Percentiles rank a stretch among this genome's conserved stretches.
Conservation (phyloP, 2,888 invertebrate species). For the Cephalotes varians region DNA sequence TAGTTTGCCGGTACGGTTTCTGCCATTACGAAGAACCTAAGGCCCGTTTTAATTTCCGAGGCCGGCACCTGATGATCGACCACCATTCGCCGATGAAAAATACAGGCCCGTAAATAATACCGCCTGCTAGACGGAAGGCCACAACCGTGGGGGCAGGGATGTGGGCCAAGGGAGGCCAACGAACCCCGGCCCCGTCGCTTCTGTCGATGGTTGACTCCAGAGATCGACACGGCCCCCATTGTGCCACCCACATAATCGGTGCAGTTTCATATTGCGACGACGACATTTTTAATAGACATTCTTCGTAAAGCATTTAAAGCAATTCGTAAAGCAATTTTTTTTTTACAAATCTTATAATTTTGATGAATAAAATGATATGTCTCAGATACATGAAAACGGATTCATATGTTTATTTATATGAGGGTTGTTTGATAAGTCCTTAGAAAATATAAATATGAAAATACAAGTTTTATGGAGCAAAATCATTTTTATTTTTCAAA, state of each 20-base stretch:
- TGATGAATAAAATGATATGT: neutral
- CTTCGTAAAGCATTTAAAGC: neutral
- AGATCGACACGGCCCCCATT: conserved; percentile 4
- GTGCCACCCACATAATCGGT: conserved; percentile 35
- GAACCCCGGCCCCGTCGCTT: conserved; percentile 59
- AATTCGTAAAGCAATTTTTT: no score
- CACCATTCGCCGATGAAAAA: conserved; percentile 24
- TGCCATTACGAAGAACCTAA: neutral
- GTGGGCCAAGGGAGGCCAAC: conserved; percentile 72
- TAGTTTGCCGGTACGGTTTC: neutral
- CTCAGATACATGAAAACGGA: neutral
- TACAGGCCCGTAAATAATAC: conserved; percentile 53
- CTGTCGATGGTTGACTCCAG: conserved; percentile 47
- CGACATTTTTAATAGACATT: neutral
- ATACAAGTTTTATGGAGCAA: no score
- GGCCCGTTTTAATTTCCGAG: conserved; percentile 45
- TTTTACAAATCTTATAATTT: neutral
- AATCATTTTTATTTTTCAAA: no score
- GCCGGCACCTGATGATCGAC: conserved; percentile 41
- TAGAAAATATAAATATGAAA: no score
- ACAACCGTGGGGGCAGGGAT: conserved; percentile 48
- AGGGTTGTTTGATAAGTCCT: no score
- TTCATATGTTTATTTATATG: neutral
- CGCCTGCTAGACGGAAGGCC: conserved; percentile 51
- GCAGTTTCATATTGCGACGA: conserved; percentile 12